Evolutionary conservation across 2,797 vertebrate genomes (phyloP).

Genomic region (Bovichtus variegatus): DNA sequence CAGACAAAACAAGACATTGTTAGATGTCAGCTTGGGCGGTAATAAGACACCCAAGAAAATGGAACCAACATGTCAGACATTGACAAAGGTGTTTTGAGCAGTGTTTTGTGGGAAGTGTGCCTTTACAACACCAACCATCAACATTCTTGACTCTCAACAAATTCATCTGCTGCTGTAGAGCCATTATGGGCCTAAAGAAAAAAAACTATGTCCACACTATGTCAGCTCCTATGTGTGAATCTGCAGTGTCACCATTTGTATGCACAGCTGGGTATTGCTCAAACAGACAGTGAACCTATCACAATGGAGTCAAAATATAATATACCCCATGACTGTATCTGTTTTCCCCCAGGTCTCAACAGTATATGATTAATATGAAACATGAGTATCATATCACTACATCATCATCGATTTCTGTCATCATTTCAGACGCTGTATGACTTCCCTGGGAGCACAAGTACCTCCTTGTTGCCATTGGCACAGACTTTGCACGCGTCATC

Average conservation of each 20-base stretch:
- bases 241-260: background rate
- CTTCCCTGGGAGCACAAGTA: background rate
- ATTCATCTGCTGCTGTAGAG: background rate
- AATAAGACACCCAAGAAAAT: background rate
- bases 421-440: background rate
- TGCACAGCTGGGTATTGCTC: background rate
- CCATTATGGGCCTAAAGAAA: too few species aligned
- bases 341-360: background rate
- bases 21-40: too few species aligned
- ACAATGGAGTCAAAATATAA: background rate
- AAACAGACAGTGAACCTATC: background rate
- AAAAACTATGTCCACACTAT: background rate
- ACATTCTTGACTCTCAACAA: background rate
- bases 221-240: background rate
- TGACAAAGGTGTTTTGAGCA: background rate
- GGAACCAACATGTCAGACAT: background rate
- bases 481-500: background rate
- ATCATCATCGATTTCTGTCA: background rate
- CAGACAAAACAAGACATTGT: too few species aligned
- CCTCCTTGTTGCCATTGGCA: background rate
- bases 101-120: too few species aligned
- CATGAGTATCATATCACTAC: slow-evolving; percentile 5
- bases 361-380: background rate
- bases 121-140: background rate
- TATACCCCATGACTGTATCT: background rate